Percentiles rank a stretch among this genome's conserved stretches.
phyloP scores from a whole-genome alignment of 2,113 vertebrate genomes.

The Deroptyus accipitrinus region DNA sequence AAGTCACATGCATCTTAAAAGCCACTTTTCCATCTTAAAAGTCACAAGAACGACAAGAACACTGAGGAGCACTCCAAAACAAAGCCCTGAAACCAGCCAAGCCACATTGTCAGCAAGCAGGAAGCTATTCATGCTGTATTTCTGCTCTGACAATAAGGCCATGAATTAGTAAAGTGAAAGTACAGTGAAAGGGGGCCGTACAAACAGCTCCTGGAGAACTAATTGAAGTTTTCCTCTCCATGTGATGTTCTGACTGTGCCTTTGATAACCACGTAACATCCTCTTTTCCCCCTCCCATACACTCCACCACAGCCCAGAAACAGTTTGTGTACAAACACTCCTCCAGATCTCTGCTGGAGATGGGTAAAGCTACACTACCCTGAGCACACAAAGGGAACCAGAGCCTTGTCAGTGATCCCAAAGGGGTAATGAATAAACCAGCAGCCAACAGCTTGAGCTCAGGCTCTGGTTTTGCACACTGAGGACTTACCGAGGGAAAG shows the following conservation, averaged over 20 bases:
- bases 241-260: accelerated
- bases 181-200: background rate
- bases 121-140: accelerated
- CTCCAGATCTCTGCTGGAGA: accelerated
- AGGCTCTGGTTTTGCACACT: background rate
- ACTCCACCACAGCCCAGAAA: background rate
- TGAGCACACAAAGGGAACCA: background rate
- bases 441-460: background rate
- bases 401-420: background rate
- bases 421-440: background rate
- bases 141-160: background rate
- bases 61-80: background rate
- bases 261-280: background rate
- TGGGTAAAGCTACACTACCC: background rate
- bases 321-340: background rate
- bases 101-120: background rate
- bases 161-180: background rate
- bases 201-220: background rate
- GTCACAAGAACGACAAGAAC: background rate
- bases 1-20: background rate
- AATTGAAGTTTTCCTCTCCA: accelerated
- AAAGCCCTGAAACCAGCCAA: background rate
- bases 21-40: background rate
- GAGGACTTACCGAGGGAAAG: background rate
- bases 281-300: background rate